Evolutionary conservation across 2,888 invertebrate genomes (phyloP), one percentile per base, ranked within the genome.

Genomic region (Mythimna ferrago): DNA sequence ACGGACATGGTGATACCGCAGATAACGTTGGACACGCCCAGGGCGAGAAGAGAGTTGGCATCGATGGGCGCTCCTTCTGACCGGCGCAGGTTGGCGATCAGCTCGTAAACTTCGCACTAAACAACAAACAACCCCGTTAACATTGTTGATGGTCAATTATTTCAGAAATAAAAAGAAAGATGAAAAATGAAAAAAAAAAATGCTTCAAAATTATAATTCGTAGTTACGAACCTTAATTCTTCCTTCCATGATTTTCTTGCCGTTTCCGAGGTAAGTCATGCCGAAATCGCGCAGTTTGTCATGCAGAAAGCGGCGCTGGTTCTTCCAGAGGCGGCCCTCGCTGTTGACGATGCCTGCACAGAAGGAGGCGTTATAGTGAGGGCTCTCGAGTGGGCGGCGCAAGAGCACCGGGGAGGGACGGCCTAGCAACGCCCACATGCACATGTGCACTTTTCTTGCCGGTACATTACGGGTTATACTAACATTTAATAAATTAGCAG

Each of bases 1-100:
- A 98, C 97, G 51, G 98, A 98, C 99, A 99, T 99, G 89, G 99
- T 97, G 86, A 99, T 97, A 80, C 98, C 98, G 93, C 99, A 99
- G 84, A 99, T 99, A 6, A 99, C 98, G 93, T 99, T 99, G 89
- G 98, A 98, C 83, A 99, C 98, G 48, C 98, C 98, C 83, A 98
- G 97, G 57, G 98, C 98, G 67, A 99, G 97, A 32, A 97, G 95
- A 11, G 98, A 97, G 68, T 98, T 98, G 70, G 98, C 95, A 89
- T 98, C 98, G 57, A 97, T 97, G 0, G 98, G 97, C 53, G 97
- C 96, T n/a, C 97, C 97, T 79, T 97, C 97, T 68, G 97, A 95
- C 7, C 96, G 95, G 71, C 97, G 97, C 73, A 98, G 91, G 71
- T 97, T 97, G 53, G 96, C 94, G 66, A 99, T 96, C 83, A 98